A percentile compares a stretch with the other conserved stretches of the same genome.
Conservation (phyloP, 2,888 invertebrate genomes). For the Dione juno region DNA sequence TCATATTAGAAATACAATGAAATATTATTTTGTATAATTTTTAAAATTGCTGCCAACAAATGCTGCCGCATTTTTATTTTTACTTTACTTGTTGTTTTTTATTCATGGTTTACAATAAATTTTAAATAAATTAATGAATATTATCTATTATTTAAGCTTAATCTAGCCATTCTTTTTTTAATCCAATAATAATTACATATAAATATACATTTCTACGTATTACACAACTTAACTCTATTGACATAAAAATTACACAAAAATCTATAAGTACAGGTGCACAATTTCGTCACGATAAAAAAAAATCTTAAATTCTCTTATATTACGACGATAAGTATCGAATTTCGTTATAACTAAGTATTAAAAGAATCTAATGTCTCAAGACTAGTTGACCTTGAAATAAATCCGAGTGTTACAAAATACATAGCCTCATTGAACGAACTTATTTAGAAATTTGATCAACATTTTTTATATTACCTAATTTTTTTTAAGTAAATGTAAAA, state of each 20-base stretch:
- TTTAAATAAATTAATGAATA: too few species aligned
- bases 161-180: neutral
- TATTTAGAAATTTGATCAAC: conserved; percentile 25
- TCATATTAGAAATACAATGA: too few species aligned
- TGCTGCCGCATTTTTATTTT: too few species aligned
- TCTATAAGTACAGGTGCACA: neutral
- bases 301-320: neutral
- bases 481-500: neutral
- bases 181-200: neutral
- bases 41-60: too few species aligned
- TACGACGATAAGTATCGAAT: neutral
- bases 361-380: conserved; percentile 27
- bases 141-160: too few species aligned
- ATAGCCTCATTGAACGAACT: conserved; percentile 23
- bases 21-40: too few species aligned
- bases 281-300: neutral
- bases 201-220: neutral
- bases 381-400: conserved; percentile 39
- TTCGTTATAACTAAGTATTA: neutral
- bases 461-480: conserved; percentile 4
- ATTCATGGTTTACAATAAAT: too few species aligned
- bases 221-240: neutral
- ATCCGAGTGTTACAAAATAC: conserved; percentile 31
- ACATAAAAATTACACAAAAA: conserved; percentile 8
- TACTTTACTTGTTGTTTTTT: too few species aligned